Evolutionary conservation across 2,113 vertebrate genomes (phyloP), one percentile per base, ranked within the genome.

Genomic region (Actenoides lindsayi): DNA sequence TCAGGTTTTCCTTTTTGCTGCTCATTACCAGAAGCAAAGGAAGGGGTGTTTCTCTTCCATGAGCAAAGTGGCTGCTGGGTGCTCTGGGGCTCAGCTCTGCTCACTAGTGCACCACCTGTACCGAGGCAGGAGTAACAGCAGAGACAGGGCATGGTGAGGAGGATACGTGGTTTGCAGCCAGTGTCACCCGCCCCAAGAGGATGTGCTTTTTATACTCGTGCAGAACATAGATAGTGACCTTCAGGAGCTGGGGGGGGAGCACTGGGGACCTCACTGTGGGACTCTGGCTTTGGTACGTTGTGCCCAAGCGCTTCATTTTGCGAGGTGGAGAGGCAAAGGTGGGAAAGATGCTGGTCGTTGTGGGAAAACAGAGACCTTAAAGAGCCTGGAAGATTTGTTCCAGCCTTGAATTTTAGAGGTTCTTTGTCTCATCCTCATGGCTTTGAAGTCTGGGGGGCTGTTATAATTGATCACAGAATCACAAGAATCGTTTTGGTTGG

Each of bases 21-120:
- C 60, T 86, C 4, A 0, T 74, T 78, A 70, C 87, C 65, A 86
- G 79, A 89, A 91, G 60, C 19, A 42, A 39, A 71, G 44, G 54
- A 71, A 48, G 7, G 33, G 18, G 59, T 35, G 30, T 65, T 86
- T 54, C 12, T 65, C 25, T 20, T 28, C 6, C 3, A 14, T 3
- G 44, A 54, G 51, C n/a, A 15, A 51, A 82, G 46, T 1, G 25
- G 7, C 17, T 6, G 62, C 41, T 15, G 60, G 21, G 31, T 56
- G 67, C 31, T 23, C 9, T 5, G 63, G 41, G 67, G 35, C 30
- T 39, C 28, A 1, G 51, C 5, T 3, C 30, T 6, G 63, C 64
- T 46, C 3, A 3, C 16, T 2, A 1, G 12, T 1, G 0, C 37
- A 20, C 24, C 1, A 27, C 25, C 71, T 31, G n/a, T 13, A 1